Conservation (phyloP, 2,797 vertebrate genomes). For the Sebastolobus altivelis region DNA sequence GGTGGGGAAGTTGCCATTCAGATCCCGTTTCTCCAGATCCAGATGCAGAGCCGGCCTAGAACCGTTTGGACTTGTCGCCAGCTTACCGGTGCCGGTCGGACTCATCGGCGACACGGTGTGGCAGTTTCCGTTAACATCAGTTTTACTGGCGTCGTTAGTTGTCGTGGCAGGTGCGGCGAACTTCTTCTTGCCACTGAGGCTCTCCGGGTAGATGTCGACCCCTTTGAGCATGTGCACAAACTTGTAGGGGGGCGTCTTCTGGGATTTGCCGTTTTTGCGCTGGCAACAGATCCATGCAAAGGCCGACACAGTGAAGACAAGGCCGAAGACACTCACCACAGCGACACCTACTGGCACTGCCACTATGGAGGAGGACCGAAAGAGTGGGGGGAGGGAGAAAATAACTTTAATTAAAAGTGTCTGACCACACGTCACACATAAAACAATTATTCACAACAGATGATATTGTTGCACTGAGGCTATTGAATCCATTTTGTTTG, state of each 20-base stretch:
- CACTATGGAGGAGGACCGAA: constrained; percentile 78
- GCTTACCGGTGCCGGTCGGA: constrained; percentile 67
- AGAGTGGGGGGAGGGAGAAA: background rate
- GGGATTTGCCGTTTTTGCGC: constrained; percentile 94
- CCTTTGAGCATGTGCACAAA: constrained; percentile 99
- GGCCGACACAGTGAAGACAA: constrained; percentile 95
- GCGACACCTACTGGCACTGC: constrained; percentile 94
- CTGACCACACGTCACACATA: background rate
- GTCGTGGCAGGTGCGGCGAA: constrained; percentile 89
- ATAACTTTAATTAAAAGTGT: constrained; percentile 7
- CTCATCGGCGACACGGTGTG: constrained; percentile 48
- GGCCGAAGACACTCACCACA: constrained; percentile 94
- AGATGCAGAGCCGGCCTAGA: constrained; percentile 90
- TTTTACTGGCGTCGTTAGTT: constrained; percentile 68
- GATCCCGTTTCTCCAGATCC: constrained; percentile 95
- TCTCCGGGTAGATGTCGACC: constrained; percentile 97
- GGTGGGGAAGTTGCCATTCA: constrained; percentile 96
- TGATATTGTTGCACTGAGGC: constrained; percentile 1
- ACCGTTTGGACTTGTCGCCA: constrained; percentile 77
- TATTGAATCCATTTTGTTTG: constrained; percentile 38
- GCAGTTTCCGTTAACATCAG: constrained; percentile 81
- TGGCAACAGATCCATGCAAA: constrained; percentile 99
- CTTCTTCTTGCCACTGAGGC: constrained; percentile 94
- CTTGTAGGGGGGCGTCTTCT: constrained; percentile 96
- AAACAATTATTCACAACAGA: constrained; percentile 1